Base-by-base conservation (phyloP, 2,113 vertebrate genomes). In the Grallaria varia region DNA sequence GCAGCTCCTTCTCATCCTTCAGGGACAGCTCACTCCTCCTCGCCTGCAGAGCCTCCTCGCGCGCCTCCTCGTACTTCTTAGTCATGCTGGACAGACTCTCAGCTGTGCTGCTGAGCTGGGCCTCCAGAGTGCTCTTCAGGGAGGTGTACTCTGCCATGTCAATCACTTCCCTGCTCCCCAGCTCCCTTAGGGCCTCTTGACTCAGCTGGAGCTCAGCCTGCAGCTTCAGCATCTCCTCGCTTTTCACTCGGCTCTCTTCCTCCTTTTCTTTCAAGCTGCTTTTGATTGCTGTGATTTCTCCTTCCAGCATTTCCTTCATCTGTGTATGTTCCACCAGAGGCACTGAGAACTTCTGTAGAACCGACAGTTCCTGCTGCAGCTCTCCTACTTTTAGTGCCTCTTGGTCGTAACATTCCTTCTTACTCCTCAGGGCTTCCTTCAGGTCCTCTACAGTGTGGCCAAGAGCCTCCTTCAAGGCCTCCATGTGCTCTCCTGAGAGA, bases 91-190 rank as follows among this genome's bases (percentile, higher is more conserved):
- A 93, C 42, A 99, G 19, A 12, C 98, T 97, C 35, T 95, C 97
- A 8, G 97, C 97, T 55, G 99, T 91, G 78, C 79, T 97, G 45
- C 76, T 95, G 2, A 98, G 91, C 94, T 99, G 98, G 69, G 98
- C 97, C 94, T 99, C 98, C 93, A 99, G 96, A 71, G 97, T 93
- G 7, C 90, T 97, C 87, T 98, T 99, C 56, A 98, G 97, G 60
- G 97, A 96, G 81, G 96, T 96, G 50, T 99, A 98, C 75, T 98
- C 97, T 1, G 92, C 97, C 77, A 98, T 5, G 69, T 98, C 98
- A 14, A 96, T 52, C 28, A 97, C 97, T 63, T 98, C 98, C 74
- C 97, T 98, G 14, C 94, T 82, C 91, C 98, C 97, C 64, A 98
- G 94, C 20, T 98, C 98, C 33, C 97, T 95, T 4, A 99, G 52